Base-by-base conservation (phyloP, 2,113 vertebrate species). In the Notothenia rossii region DNA sequence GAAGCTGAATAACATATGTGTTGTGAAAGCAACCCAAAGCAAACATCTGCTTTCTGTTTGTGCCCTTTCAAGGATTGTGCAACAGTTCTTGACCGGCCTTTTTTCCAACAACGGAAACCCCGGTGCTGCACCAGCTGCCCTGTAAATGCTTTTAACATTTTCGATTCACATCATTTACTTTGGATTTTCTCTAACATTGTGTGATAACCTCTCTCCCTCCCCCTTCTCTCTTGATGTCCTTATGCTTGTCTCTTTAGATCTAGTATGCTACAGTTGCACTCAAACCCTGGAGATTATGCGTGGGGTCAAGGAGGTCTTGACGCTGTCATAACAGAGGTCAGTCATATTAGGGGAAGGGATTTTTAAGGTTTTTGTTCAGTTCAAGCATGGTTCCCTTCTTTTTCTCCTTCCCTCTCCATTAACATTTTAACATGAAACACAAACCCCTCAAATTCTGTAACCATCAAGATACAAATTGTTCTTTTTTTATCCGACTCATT, bases 271-370 rank as follows among this genome's bases (percentile, higher is more conserved):
- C 92, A 89, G 70, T 89, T 99, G 92, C 95, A 98, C 85, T 98
- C 96, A 1, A 98, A 96, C 76, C 97, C 97, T 0, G 97, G 95
- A 61, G 98, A 99, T 85, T 99, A 99, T 3, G 97, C 96, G 0
- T 99, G 98, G 98, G 97, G 98, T 88, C 98, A 98, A 91, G 96
- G 96, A 50, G 97, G 97, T 85, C 95, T 98, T 0, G 97, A 99
- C 22, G 93, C 95, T 14, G 97, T 98, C 75, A 96, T 99, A 87
- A 97, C 97, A 67, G 97, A 99, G 96, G 98, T 99, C 86, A 95
- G 93, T 82, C 78, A 75, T 36, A 75, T 73, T 29, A 84, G 62
- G 53, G 18, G 17, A 15, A 18, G 3, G 15, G 59, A 53, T 54
- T 50, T 69, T 54, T 17, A 15, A 64, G 0, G 45, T 45, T 49